These are phyloP conservation scores for Globodera rostochiensis DNA, from an alignment of 1,140 invertebrate species.

Conservation along the genomic window DNA sequence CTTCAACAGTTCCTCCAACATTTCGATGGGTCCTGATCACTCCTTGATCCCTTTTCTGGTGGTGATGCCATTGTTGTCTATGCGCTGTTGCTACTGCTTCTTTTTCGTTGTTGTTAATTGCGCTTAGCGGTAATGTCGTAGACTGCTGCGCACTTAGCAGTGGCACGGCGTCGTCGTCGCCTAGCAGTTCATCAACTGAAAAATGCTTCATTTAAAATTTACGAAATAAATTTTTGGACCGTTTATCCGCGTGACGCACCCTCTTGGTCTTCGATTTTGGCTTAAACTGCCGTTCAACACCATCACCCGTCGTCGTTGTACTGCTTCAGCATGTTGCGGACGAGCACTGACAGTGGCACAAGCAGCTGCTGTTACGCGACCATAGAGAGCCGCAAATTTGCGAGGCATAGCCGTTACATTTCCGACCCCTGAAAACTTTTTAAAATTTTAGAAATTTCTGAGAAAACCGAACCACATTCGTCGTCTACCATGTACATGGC, in stretches of 20 bases:
- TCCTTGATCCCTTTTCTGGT: background rate
- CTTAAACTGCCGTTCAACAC: background rate
- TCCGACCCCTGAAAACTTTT: background rate
- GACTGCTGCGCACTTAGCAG: background rate
- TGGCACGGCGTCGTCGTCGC: background rate
- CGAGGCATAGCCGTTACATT: background rate
- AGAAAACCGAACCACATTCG: constrained; percentile 39
- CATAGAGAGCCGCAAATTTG: background rate
- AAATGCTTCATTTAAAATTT: background rate
- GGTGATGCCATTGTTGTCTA: background rate
- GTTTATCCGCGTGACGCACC: background rate
- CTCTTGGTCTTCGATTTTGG: background rate
- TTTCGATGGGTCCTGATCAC: background rate
- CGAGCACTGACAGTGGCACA: background rate
- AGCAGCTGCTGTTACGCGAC: background rate
- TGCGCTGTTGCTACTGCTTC: background rate
- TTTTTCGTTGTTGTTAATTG: background rate
- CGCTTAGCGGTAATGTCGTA: background rate
- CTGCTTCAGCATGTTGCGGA: background rate
- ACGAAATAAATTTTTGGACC: background rate
- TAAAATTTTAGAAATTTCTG: background rate
- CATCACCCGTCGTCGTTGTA: background rate
- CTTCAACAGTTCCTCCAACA: background rate
- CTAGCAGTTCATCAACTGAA: background rate
- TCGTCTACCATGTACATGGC: constrained; percentile 43